Base-by-base conservation (phyloP, 2,888 invertebrate genomes). In the Orthosia incerta region DNA sequence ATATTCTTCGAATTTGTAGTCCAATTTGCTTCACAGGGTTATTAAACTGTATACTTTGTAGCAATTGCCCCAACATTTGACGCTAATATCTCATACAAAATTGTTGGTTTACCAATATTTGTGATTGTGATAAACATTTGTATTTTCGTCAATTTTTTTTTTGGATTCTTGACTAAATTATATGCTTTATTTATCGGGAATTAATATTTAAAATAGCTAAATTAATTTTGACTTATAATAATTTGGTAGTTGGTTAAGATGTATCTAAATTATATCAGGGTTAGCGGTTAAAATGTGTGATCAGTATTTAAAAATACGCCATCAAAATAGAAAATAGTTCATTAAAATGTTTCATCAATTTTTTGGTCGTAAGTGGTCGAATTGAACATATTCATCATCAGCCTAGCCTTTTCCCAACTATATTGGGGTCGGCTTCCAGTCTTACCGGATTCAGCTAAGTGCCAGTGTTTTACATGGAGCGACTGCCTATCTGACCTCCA, bases 241-340 rank as follows among this genome's bases (percentile, higher is more conserved):
- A 78, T 56, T 70, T 74, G 15, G 48, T 82, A 70, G 50, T 61
- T 68, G 45, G 50, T 69, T 66, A 81, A 53, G 59, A 60, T 63
- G 61, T 74, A 26, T 82, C 48, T 69, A 70, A 65, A 78, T 76
- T 69, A 56, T 75, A 75, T 79, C 79, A 75, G 75, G 75, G 65
- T 79, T 75, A 46, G 39, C 59, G 75, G 62, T 57, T 74, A 56
- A 56, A 57, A 53, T 66, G 62, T 75, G 75, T 81, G 83, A 82
- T 82, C 81, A 81, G 81, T 82, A 81, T 81, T 81, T 75, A 61
- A 79, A 78, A 75, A 82, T 71, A 82, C 68, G 79, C 62, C 75
- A 79, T 63, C 20, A 45, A 50, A 48, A 53, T 75, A 71, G 51
- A 20, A 51, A 68, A 18, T 76, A 51, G 51, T 62, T 77, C 65